Conservation (phyloP, 2,888 invertebrate species). For the Cryptus armator region DNA sequence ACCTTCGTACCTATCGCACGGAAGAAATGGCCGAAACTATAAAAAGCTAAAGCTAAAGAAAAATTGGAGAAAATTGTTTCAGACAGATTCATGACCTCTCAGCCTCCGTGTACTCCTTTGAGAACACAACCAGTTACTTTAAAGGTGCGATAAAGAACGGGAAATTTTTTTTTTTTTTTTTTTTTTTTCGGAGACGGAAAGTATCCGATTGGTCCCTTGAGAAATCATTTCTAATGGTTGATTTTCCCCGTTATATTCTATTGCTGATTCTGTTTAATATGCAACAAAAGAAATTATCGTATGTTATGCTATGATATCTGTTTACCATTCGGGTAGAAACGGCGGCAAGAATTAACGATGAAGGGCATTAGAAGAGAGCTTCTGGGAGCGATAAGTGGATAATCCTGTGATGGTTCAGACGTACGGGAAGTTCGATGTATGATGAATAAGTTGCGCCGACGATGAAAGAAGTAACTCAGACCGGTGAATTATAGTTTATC, state of each 20-base stretch:
- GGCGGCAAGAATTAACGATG: no score
- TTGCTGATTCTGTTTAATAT: slow-evolving; percentile 35
- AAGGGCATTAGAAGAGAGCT: background rate
- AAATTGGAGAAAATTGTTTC: background rate
- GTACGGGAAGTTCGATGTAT: background rate
- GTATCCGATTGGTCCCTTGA: no score
- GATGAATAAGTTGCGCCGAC: background rate
- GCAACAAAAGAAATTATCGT: slow-evolving; percentile 46
- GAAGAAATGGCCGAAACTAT: background rate
- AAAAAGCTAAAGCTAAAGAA: background rate
- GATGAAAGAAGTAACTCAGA: background rate
- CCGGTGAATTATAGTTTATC: background rate
- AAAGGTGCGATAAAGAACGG: no score
- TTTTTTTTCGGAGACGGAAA: no score
- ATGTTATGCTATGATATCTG: no score
- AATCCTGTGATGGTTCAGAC: background rate
- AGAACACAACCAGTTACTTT: background rate
- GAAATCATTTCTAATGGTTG: no score
- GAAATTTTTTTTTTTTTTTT: no score
- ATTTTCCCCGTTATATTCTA: background rate
- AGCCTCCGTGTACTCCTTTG: no score
- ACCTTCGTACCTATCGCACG: background rate
- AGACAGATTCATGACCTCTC: no score
- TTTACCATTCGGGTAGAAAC: no score
- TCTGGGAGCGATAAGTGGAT: background rate